Conservation (phyloP, 2,888 invertebrate species). For the Rhaphigaster nebulosa region DNA sequence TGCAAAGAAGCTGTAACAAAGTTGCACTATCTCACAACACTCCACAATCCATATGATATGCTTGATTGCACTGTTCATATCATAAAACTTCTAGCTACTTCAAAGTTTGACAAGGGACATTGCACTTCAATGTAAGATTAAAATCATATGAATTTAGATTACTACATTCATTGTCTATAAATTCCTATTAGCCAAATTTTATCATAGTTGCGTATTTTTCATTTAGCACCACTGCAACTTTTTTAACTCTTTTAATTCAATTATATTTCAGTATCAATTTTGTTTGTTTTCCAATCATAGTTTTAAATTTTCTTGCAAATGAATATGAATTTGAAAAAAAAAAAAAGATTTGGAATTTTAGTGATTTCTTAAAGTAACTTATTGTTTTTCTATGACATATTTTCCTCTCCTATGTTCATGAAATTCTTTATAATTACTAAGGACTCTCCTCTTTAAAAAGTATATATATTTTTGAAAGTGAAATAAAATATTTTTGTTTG, state of each 20-base stretch:
- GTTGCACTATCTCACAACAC: conserved; percentile 62
- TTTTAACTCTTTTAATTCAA: too few relatives aligned
- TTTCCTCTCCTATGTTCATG: background rate
- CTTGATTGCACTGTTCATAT: conserved; percentile 62
- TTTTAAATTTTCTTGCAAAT: background rate
- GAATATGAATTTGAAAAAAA: background rate
- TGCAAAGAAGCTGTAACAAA: conserved; percentile 62
- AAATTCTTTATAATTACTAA: background rate
- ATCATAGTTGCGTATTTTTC: too few relatives aligned
- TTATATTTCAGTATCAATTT: too few relatives aligned
- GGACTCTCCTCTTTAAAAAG: too few relatives aligned
- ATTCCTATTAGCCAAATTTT: too few relatives aligned
- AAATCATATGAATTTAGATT: background rate
- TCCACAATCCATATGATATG: conserved; percentile 63
- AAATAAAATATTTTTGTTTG: too few relatives aligned
- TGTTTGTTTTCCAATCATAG: too few relatives aligned
- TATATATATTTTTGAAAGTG: too few relatives aligned
- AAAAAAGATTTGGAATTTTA: background rate
- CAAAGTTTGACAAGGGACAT: conserved; percentile 62
- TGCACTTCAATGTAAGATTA: conserved; percentile 61
- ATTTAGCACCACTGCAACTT: too few relatives aligned
- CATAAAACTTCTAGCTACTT: conserved; percentile 62
- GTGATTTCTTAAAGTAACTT: background rate
- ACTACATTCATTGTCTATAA: background rate
- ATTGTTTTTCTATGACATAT: background rate